phyloP scores from a whole-genome alignment of 2,113 vertebrate genomes.

The Protomyctophum bolini region DNA sequence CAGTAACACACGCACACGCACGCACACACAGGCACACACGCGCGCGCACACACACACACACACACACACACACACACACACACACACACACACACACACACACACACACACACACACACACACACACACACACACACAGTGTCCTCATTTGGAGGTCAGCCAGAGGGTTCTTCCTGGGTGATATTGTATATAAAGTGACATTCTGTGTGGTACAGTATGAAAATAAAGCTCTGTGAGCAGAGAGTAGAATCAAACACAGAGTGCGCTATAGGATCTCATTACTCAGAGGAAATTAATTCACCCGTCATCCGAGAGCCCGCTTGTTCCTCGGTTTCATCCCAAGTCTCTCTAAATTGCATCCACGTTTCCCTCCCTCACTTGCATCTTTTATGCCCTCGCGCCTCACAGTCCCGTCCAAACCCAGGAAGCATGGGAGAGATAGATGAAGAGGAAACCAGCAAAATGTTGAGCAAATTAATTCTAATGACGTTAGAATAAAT shows the following conservation, averaged over 20 bases:
- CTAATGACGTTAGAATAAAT: no score
- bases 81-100: background rate
- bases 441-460: no score
- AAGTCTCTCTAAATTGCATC: slow-evolving; percentile 18
- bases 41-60: slow-evolving; percentile 4
- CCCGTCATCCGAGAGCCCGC: slow-evolving; percentile 33
- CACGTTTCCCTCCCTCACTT: slow-evolving; percentile 10
- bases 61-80: slow-evolving; percentile 2
- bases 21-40: background rate
- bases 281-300: slow-evolving; percentile 47
- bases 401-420: no score
- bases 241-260: slow-evolving; percentile 1
- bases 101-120: background rate
- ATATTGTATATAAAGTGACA: slow-evolving; percentile 44
- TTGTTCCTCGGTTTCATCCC: slow-evolving; percentile 25
- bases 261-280: slow-evolving; percentile 41
- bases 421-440: no score
- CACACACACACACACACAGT: background rate
- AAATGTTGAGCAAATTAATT: no score
- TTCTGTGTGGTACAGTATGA: slow-evolving; percentile 39
- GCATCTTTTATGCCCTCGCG: slow-evolving; percentile 4
- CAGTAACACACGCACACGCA: no score
- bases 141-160: slow-evolving; percentile 33
- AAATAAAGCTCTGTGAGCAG: no score
- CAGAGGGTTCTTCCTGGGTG: slow-evolving; percentile 6